phyloP scores from a whole-genome alignment of 2,797 vertebrate genomes.

The Smutsia gigantea region DNA sequence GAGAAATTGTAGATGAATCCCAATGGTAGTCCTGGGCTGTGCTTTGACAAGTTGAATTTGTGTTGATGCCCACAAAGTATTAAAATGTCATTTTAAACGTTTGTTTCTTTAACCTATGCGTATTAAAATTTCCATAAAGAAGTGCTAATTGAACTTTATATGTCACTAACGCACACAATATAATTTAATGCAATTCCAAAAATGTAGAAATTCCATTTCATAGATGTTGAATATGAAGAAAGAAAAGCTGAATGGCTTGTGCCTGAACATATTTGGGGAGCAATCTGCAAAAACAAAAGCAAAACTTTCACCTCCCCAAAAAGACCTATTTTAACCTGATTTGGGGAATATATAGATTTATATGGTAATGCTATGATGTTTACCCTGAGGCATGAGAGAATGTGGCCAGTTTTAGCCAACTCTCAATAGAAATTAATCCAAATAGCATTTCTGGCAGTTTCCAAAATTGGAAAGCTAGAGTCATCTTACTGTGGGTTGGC shows the following conservation, averaged over 20 bases:
- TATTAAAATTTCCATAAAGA: conserved; percentile 21
- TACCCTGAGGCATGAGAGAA: conserved; percentile 32
- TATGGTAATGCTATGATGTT: conserved; percentile 12
- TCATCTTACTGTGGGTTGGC: not conserved
- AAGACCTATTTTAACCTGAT: conserved; percentile 29
- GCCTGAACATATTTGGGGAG: not conserved
- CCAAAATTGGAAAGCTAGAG: not conserved
- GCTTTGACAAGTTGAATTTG: conserved; percentile 8
- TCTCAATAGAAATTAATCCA: conserved; percentile 48
- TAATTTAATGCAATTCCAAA: not conserved
- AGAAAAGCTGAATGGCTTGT: not conserved
- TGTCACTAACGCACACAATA: not conserved
- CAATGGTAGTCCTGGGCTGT: not conserved
- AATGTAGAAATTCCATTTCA: conserved; percentile 29
- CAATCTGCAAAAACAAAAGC: not conserved
- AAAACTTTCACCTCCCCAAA: not conserved
- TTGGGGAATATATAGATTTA: conserved; percentile 1
- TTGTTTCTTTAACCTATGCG: not conserved
- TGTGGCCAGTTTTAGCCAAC: conserved; percentile 5
- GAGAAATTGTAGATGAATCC: not conserved
- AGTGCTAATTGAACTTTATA: not conserved
- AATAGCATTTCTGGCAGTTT: conserved; percentile 57
- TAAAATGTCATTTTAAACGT: not conserved
- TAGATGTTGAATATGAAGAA: not conserved
- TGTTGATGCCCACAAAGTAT: not conserved